These are phyloP conservation scores for Engystomops pustulosus DNA, from an alignment of 2,113 vertebrate genomes.

Conservation along the genomic window DNA sequence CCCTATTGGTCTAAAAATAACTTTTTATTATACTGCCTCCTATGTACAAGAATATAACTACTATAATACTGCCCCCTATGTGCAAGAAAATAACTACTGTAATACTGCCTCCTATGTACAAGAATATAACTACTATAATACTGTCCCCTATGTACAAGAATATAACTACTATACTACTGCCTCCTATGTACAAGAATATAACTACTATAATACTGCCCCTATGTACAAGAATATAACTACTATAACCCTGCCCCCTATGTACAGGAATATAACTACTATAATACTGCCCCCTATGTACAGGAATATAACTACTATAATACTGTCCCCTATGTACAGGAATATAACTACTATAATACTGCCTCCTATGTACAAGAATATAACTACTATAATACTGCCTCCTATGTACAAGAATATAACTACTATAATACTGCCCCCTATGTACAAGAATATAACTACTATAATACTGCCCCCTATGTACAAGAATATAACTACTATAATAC, in stretches of 20 bases:
- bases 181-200: neutral
- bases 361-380: neutral
- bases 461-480: neutral
- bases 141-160: neutral
- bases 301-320: neutral
- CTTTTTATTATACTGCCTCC: neutral
- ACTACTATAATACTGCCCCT: neutral
- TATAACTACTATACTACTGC: neutral
- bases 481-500: slow-evolving; percentile 6
- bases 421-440: neutral
- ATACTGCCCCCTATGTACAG: neutral
- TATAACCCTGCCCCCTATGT: neutral
- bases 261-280: slow-evolving; percentile 3
- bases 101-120: neutral
- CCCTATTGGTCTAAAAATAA: too few species aligned
- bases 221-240: slow-evolving; percentile 13
- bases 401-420: slow-evolving; percentile 3
- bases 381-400: neutral
- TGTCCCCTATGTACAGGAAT: neutral
- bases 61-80: neutral
- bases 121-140: slow-evolving; percentile 10
- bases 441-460: neutral
- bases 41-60: slow-evolving; percentile 1
- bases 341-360: slow-evolving; percentile 4
- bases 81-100: neutral